Evolutionary conservation across 2,113 vertebrate species (phyloP).

Genomic region (Nyctibius bracteatus): DNA sequence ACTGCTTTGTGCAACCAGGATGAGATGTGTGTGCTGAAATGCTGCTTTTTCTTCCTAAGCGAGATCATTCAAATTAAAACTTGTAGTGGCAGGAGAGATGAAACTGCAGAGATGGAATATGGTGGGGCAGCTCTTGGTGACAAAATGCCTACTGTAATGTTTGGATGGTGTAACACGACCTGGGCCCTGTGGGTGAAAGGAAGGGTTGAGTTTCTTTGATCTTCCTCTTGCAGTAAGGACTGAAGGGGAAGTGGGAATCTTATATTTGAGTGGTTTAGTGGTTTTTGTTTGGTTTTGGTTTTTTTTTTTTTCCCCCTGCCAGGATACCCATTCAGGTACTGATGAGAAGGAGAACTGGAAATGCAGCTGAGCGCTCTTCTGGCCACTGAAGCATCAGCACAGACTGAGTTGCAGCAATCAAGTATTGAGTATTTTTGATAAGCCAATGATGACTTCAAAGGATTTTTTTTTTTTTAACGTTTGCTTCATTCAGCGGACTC

Average conservation of each 20-base stretch:
- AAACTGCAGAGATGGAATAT: not conserved
- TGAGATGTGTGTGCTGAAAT: not conserved
- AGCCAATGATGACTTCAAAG: not conserved
- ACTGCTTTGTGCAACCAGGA: not conserved
- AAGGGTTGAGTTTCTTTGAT: not conserved
- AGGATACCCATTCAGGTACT: not conserved
- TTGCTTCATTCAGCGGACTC: not conserved
- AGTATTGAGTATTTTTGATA: not conserved
- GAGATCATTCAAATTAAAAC: not conserved
- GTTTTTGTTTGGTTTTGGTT: too few relatives aligned
- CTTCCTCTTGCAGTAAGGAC: not conserved
- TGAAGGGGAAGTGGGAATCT: not conserved
- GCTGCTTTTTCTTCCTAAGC: not conserved
- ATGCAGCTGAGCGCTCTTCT: not conserved
- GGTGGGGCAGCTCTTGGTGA: not conserved
- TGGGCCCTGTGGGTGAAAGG: not conserved
- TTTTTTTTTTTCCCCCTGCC: too few relatives aligned
- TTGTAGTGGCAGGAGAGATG: not conserved
- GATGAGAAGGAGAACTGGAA: conserved; percentile 52
- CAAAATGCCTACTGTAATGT: not conserved
- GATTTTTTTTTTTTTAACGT: not conserved
- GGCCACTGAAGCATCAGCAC: not conserved
- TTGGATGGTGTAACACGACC: not conserved
- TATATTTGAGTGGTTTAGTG: too few relatives aligned
- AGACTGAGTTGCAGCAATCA: not conserved